Conservation (phyloP, 2,888 invertebrate genomes). For the Yponomeuta cagnagella region DNA sequence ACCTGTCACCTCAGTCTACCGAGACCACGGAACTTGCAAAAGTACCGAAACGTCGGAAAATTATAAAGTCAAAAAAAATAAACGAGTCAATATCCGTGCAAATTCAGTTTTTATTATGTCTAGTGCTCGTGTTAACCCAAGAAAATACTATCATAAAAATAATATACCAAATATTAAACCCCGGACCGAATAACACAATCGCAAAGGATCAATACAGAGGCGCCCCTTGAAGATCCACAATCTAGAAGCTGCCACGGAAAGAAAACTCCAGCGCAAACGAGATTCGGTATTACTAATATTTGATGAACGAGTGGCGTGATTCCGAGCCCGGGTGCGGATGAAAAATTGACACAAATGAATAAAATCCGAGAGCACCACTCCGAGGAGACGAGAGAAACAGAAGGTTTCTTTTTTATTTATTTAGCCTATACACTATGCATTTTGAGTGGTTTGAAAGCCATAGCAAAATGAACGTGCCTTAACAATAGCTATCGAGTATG, state of each 20-base stretch:
- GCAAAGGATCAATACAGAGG: background rate
- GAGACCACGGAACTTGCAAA: too few relatives aligned
- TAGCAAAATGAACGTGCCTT: too few relatives aligned
- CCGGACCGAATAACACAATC: background rate
- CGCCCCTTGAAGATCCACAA: background rate
- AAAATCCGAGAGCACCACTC: constrained; percentile 24
- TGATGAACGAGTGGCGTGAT: constrained; percentile 34
- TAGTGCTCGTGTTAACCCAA: too few relatives aligned
- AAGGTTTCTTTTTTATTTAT: background rate
- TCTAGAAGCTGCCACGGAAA: background rate
- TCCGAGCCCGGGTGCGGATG: constrained; percentile 29
- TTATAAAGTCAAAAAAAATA: too few relatives aligned
- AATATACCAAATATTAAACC: background rate
- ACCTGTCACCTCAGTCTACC: too few relatives aligned
- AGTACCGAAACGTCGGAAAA: too few relatives aligned
- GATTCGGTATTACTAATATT: constrained; percentile 25
- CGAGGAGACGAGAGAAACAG: constrained; percentile 10
- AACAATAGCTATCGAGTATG: too few relatives aligned
- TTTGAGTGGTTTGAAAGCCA: too few relatives aligned
- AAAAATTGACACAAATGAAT: constrained; percentile 40
- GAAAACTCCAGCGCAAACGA: constrained; percentile 13
- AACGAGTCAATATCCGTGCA: too few relatives aligned
- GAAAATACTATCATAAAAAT: background rate
- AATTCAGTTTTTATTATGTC: too few relatives aligned
- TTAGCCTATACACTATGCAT: too few relatives aligned